Evolutionary conservation across 2,888 invertebrate species (phyloP), one percentile per base, ranked within the genome.

Genomic region (Dilophus febrilis): DNA sequence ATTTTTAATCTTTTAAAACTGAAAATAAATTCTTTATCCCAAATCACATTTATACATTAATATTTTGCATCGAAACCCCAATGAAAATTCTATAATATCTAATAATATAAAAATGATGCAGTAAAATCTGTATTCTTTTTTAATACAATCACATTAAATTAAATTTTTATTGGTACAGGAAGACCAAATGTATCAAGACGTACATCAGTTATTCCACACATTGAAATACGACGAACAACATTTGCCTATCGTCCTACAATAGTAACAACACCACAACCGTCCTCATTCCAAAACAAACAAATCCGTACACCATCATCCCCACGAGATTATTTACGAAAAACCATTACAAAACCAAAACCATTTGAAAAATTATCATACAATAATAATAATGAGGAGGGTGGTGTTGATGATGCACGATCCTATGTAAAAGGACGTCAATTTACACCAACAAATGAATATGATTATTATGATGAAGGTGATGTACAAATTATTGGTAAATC

Each of bases 391-490:
- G n/a, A n/a, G n/a, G n/a, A n/a, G n/a, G n/a, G n/a, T n/a, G n/a
- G n/a, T n/a, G 22, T 22, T 22, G 22, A 22, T 22, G 43, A 27
- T 42, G 38, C 30, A 37, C 45, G 54, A 3, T 37, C 46, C 13
- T 42, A 46, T 27, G 42, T 46, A 18, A 27, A 33, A 12, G 52
- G 48, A 35, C 48, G 52, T 42, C 53, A 52, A 2, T 57, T 56
- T 47, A 55, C 57, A 40, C 63, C 59, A 13, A 50, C 61, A 18
- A 48, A 61, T 33, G 72, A 73, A 51, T 77, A 79, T 50, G 79
- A 82, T 49, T 75, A 77, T 48, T 79, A 79, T 49, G 80, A 81
- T 47, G 77, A 77, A 43, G 70, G 68, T 16, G 69, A 71, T 42
- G 57, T 59, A 14, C 61, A 73, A 54, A 54, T 77, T 51, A 55